These are phyloP conservation scores for Nasonia vitripennis DNA, from an alignment of 1,140 invertebrate genomes.

Conservation along the genomic window DNA sequence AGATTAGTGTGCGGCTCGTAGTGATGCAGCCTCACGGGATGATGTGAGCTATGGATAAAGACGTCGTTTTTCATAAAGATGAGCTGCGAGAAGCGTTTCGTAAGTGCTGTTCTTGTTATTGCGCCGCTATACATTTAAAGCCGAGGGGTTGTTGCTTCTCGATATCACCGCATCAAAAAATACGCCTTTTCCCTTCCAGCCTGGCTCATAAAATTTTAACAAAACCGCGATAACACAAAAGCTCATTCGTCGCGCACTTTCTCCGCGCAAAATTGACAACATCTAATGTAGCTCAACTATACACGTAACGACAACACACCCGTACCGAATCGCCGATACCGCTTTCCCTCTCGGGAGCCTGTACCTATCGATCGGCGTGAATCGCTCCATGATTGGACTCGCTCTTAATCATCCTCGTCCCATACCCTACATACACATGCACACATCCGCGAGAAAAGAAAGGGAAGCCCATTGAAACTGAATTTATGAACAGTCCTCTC, in stretches of 20 bases:
- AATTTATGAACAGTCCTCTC: not conserved
- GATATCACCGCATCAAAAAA: too few species aligned
- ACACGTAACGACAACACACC: not conserved
- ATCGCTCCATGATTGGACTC: slow-evolving; percentile 3
- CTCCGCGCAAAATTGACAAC: not conserved
- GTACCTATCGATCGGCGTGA: slow-evolving; percentile 24
- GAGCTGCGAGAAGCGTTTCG: not conserved
- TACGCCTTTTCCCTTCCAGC: not conserved
- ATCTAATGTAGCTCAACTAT: not conserved
- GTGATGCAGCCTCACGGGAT: not conserved
- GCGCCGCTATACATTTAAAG: too few species aligned
- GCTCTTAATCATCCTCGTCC: slow-evolving; percentile 24
- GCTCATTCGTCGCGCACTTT: not conserved
- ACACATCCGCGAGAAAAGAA: not conserved
- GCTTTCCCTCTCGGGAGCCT: not conserved
- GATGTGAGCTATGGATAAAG: not conserved
- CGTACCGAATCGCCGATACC: slow-evolving; percentile 7
- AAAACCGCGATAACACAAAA: not conserved
- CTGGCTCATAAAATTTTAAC: not conserved
- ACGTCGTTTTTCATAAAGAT: slow-evolving; percentile 25
- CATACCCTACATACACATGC: not conserved
- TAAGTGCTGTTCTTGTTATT: not conserved
- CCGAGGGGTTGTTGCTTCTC: too few species aligned
- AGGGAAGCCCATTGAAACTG: not conserved
- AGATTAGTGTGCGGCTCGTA: not conserved